Base-by-base conservation (phyloP, 2,888 invertebrate species). In the Diarsia brunnea region DNA sequence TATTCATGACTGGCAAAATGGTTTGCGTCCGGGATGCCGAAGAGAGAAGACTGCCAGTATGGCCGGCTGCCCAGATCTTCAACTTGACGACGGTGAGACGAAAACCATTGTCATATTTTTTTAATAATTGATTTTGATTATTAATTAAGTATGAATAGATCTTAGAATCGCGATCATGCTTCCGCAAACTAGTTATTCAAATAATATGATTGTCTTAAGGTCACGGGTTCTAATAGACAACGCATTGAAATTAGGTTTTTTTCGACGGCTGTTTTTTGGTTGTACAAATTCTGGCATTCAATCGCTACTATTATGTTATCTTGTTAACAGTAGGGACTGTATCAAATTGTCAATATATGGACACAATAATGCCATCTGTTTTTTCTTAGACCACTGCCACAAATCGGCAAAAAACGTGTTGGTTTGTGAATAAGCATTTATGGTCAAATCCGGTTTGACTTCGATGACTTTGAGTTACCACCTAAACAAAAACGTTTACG, bases 1-100 rank as follows among this genome's bases (percentile, higher is more conserved):
- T 91, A 74, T 91, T 94, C 45, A 79, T 90, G 2, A 83, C 87
- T 43, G 92, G 91, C 3, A 94, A 91, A 83, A 89, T 88, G 69
- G 86, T 81, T 24, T 96, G 95, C 65, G 77, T 76, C 0, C 27
- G 2, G 10, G 61, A 72, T 4, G 3, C 3, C 0, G 69, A 80
- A 5, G 88, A 87, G 14, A 53, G 47, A 1, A 89, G 93, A 43
- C 4, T 92, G 1, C 68, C 84, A 27, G 81, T 92, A 75, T 92
- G 2, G 84, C 89, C 2, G 74, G 80, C 60, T 75, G 81, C 16
- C 0, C 2, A 19, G 0, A 61, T 76, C 0, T 69, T 81, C 0
- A 75, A 79, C 2, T 87, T 89, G 21, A 84, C 75, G 68, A 81
- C 75, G 91, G 95, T 95, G 88, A 93, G 93, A 72, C 16, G 8